Base-by-base conservation (phyloP, 2,113 vertebrate genomes). In the Colinus virginianus region DNA sequence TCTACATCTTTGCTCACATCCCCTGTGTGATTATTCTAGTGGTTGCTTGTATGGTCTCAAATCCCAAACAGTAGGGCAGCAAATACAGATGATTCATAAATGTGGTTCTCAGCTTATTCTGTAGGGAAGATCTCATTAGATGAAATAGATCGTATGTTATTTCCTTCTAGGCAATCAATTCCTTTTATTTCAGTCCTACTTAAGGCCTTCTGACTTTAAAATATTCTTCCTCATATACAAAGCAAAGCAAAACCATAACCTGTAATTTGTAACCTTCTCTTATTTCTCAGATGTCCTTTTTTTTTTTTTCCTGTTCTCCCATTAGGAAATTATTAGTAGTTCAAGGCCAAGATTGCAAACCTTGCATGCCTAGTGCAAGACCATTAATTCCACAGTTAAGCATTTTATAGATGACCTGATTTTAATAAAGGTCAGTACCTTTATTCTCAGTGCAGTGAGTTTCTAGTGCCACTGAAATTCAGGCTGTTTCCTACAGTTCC, bases 181-280 rank as follows among this genome's bases (percentile, higher is more conserved):
- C 68, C 45, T 88, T 94, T 95, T 92, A 92, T 96, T 95, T 93
- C 72, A 76, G 69, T 84, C 85, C 67, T 88, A n/a, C 6, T 16
- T 21, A 40, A 71, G 90, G 61, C 87, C 90, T 95, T 94, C 76
- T 94, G 94, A 95, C 93, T 88, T 91, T 95, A 93, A 94, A 94
- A 88, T 82, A 93, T 78, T 93, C 58, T 90, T 78, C 36, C 66
- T 78, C 1, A 0, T 85, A 67, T 62, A 83, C 79, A 88, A 88
- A 94, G 59, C 66, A 94, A 95, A 95, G 58, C 53, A 87, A 94
- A 96, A 58, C 68, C 68, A 20, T 89, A 94, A 87, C 87, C 85
- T 80, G 53, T 88, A 90, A 90, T 96, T 95, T 94, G 72, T 88
- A 88, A 86, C 67, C 66, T 88, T 68, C 30, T 78, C 88, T 75